Conservation (phyloP, 2,797 vertebrate genomes). For the Rhinella marina region DNA sequence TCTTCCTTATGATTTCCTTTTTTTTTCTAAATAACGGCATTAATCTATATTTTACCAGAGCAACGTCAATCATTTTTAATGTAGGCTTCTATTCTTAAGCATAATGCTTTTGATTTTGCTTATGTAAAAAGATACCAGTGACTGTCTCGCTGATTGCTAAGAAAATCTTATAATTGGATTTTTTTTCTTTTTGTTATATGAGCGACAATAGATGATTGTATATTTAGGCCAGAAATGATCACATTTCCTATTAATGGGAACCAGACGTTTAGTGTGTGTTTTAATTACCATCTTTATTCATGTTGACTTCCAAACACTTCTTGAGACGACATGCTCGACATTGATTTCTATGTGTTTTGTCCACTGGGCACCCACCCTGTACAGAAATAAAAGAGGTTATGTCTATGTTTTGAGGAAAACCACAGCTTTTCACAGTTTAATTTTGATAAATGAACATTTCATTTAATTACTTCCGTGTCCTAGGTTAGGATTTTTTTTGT, state of each 20-base stretch:
- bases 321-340: conserved; percentile 97
- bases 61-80: conserved; percentile 61
- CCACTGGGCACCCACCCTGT: conserved; percentile 96
- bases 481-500: too few relatives aligned
- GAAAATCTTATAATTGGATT: conserved; percentile 61
- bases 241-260: conserved; percentile 55
- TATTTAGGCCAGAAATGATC: conserved; percentile 54
- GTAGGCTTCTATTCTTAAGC: conserved; percentile 61
- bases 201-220: conserved; percentile 60
- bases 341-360: conserved; percentile 99
- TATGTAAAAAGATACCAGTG: conserved; percentile 55
- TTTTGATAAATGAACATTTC: neutral
- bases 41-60: conserved; percentile 62
- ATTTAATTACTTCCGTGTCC: too few relatives aligned
- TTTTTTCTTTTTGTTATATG: conserved; percentile 54
- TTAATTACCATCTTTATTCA: conserved; percentile 98
- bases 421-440: neutral
- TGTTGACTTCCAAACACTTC: conserved; percentile 99
- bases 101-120: conserved; percentile 63
- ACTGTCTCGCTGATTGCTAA: conserved; percentile 62
- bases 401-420: neutral
- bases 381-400: neutral
- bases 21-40: conserved; percentile 57
- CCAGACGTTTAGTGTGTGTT: conserved; percentile 40
- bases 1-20: conserved; percentile 58